phyloP scores from a whole-genome alignment of 1,140 invertebrate species.

The Trypoxylus dichotomus region DNA sequence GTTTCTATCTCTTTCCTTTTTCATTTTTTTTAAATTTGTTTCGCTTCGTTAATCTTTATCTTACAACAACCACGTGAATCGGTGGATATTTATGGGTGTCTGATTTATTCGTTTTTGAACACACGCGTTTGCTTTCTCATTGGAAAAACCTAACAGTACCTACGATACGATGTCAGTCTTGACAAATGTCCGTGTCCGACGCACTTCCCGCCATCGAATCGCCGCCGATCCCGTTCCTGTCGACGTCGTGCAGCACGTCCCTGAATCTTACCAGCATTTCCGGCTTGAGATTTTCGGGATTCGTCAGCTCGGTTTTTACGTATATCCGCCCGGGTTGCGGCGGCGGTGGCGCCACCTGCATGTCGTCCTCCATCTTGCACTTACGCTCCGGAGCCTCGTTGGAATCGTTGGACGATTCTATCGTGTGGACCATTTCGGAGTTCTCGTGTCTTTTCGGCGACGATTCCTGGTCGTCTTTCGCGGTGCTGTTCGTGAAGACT shows the following conservation, averaged over 20 bases:
- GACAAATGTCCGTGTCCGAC: constrained; percentile 46
- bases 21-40: neutral
- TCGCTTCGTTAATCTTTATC: neutral
- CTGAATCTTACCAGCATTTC: constrained; percentile 57
- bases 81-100: neutral
- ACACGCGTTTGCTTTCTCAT: constrained; percentile 34
- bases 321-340: constrained; percentile 52
- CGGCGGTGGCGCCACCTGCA: constrained; percentile 43
- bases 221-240: constrained; percentile 45
- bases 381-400: constrained; percentile 44
- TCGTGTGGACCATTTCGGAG: constrained; percentile 44
- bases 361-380: constrained; percentile 42
- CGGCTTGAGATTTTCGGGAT: constrained; percentile 56
- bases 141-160: constrained; percentile 50
- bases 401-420: constrained; percentile 51
- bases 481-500: constrained; percentile 40
- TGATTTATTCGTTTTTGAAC: constrained; percentile 28
- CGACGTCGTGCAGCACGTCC: constrained; percentile 47
- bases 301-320: constrained; percentile 60
- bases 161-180: constrained; percentile 51
- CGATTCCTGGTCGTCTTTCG: constrained; percentile 29
- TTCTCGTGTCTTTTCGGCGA: constrained; percentile 22
- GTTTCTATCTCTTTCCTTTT: constrained; percentile 34
- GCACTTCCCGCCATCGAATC: constrained; percentile 46
- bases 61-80: constrained; percentile 46